Evolutionary conservation across 1,140 invertebrate genomes (phyloP), one percentile per base, ranked within the genome.

Genomic region (Drosophila bipectinata): DNA sequence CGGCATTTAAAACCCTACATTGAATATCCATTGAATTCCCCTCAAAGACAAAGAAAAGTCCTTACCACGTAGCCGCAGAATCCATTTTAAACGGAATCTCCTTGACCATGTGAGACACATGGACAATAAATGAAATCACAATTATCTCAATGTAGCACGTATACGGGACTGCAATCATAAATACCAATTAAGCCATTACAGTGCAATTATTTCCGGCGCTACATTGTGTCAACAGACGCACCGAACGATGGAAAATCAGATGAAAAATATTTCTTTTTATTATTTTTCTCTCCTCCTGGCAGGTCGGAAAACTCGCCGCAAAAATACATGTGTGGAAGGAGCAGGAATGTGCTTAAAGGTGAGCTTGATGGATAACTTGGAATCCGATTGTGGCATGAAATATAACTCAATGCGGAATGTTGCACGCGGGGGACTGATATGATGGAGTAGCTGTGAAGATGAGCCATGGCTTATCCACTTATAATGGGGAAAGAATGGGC

Each of bases 101-200:
- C 34, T 14, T n/a, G 4, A 12, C 8, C 18, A 3, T 32, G 51
- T 55, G 34, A 73, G 62, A 57, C 21, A 41, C 34, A 41, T 34
- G 69, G 51, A 21, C 71, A 63, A 63, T 54, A 41, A 54, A 61
- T 73, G 45, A 55, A 73, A 73, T 63, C 45, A 63, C 58, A 73
- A 63, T 49, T 63, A 62, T 72, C n/a, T 28, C 28, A 58, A 51
- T 74, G 30, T 41, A 44, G 53, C 78, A 81, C 59, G 81, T 82
- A 47, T 58, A 45, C 12, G 45, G 77, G 37, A 34, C 53, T 57
- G 51, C 48, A 66, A 63, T 54, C 75, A 68, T 88, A 87, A 82
- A 76, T 87, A 88, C 79, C 82, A 87, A 87, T 87, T 87, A 87
- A 83, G 78, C 74, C 66, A 87, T 87, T 87, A 87, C 82, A 76